A percentile compares a stretch with the other conserved stretches of the same genome.
phyloP scores from a whole-genome alignment of 2,888 invertebrate genomes.

The Acanthosepion lycidas region DNA sequence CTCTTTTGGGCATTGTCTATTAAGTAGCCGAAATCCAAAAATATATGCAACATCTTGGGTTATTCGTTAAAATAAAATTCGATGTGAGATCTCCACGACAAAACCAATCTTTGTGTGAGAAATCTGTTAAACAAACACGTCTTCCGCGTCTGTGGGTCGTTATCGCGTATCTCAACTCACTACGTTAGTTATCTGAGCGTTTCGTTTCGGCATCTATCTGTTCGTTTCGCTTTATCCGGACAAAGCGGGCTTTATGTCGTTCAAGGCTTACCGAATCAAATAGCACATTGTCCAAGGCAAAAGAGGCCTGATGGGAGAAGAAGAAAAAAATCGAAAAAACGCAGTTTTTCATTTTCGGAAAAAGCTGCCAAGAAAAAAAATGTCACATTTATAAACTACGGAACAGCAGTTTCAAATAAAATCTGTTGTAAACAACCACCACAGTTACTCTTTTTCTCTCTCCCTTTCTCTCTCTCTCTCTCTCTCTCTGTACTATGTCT shows the following conservation, averaged over 20 bases:
- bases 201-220: not conserved
- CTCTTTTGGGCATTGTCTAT: not conserved
- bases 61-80: not conserved
- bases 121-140: not conserved
- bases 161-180: not conserved
- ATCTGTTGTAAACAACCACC: too few species aligned
- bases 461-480: too few species aligned
- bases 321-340: not conserved
- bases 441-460: too few species aligned
- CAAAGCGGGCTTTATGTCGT: not conserved
- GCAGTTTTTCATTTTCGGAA: too few species aligned
- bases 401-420: too few species aligned
- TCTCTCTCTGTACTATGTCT: too few species aligned
- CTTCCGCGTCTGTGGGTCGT: not conserved
- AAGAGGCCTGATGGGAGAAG: not conserved
- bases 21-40: not conserved
- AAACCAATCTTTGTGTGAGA: not conserved
- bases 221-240: not conserved
- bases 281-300: not conserved
- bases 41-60: not conserved
- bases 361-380: too few species aligned
- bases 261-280: not conserved
- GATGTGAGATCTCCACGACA: not conserved
- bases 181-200: not conserved
- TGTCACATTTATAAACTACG: too few species aligned